These are phyloP conservation scores for Melanostoma mellinum DNA, from an alignment of 2,888 invertebrate genomes.

Conservation along the genomic window DNA sequence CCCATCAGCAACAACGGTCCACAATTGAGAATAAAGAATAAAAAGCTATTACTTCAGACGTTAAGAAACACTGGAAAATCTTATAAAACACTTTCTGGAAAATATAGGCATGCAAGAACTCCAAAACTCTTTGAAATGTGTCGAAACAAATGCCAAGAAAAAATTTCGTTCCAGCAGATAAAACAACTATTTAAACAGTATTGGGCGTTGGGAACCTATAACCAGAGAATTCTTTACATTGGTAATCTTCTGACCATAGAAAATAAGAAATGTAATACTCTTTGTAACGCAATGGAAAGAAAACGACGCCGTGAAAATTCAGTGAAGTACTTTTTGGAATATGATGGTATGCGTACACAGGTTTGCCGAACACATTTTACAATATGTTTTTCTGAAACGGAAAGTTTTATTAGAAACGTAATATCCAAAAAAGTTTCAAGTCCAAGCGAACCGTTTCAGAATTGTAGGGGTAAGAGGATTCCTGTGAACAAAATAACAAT, in stretches of 20 bases:
- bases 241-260: slow-evolving; percentile 12
- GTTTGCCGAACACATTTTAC: slow-evolving; percentile 11
- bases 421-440: slow-evolving; percentile 30
- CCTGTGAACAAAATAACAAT: slow-evolving; percentile 9
- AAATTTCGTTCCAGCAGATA: slow-evolving; percentile 21
- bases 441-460: slow-evolving; percentile 24
- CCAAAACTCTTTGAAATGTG: slow-evolving; percentile 7
- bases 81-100: slow-evolving; percentile 19
- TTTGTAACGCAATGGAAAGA: background rate
- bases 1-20: background rate
- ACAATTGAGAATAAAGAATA: background rate
- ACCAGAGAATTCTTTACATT: slow-evolving; percentile 17
- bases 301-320: background rate
- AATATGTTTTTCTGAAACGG: slow-evolving; percentile 23
- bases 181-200: slow-evolving; percentile 11
- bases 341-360: slow-evolving; percentile 13
- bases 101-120: slow-evolving; percentile 18
- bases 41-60: slow-evolving; percentile 17
- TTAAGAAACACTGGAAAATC: slow-evolving; percentile 19
- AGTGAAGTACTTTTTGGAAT: slow-evolving; percentile 21
- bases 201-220: slow-evolving; percentile 16
- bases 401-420: slow-evolving; percentile 26
- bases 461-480: slow-evolving; percentile 10
- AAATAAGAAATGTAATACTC: slow-evolving; percentile 28
- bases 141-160: slow-evolving; percentile 8